Base-by-base conservation (phyloP, 2,113 vertebrate species). In the Probosciger aterrimus region DNA sequence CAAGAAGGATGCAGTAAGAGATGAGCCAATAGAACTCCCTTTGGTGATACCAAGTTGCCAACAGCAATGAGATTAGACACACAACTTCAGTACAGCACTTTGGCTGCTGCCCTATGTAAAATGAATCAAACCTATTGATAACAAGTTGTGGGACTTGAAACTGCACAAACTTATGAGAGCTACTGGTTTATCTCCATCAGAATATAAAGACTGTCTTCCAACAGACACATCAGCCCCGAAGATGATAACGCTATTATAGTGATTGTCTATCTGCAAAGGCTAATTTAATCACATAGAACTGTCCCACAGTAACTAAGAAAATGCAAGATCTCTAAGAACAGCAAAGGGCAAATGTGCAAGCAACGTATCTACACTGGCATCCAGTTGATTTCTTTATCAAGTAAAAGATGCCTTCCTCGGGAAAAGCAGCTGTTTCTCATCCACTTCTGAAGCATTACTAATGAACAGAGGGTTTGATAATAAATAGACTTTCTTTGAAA, bases 401-500 rank as follows among this genome's bases (percentile, higher is more conserved):
- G 91, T 63, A 27, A n/a, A 91, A 86, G 95, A 94, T 88, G 82
- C 94, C 84, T 64, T 86, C 49, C 60, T 73, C 79, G 70, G 96
- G 96, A 92, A 88, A 97, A 90, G 39, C 97, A 98, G 96, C 95
- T 97, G 97, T 67, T 97, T 93, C 96, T 95, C 88, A 94, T 89
- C 76, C 68, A 97, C 94, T 95, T 89, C 96, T 91, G 92, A 97
- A 94, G 95, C 95, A 92, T 79, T 97, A 89, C 87, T 98, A 97
- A 98, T 88, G 96, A 98, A 96, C 57, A 96, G 97, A 96, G 94
- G 88, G 80, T 96, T 96, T 97, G 97, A 95, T 92, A 97, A 98
- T 93, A 97, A 97, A 97, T 96, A 96, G 19, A 85, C 85, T 96
- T 60, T 73, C 96, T 97, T 96, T 98, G 97, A 98, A 98, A 97